These are phyloP conservation scores for Galeopterus variegatus DNA, from an alignment of 2,113 vertebrate genomes.

Conservation along the genomic window DNA sequence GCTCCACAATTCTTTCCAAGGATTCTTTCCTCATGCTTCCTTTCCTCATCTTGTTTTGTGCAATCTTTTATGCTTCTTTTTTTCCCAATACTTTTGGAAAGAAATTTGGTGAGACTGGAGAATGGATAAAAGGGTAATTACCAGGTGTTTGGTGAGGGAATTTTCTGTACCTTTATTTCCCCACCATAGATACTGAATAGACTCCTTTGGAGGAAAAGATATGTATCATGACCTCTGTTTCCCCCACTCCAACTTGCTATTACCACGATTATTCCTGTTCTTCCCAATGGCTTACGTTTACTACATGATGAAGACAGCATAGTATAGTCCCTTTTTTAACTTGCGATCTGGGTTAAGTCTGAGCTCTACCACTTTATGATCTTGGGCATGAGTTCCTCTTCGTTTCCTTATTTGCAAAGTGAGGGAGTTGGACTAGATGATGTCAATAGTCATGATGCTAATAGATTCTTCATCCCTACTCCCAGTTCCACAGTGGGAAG, in stretches of 20 bases:
- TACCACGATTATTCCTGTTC: neutral
- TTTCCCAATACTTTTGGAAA: slow-evolving; percentile 20
- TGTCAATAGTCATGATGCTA: slow-evolving; percentile 4
- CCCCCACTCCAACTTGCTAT: neutral
- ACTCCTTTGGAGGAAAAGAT: slow-evolving; percentile 32
- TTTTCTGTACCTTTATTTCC: neutral
- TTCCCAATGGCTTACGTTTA: neutral
- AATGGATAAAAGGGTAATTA: slow-evolving; percentile 33
- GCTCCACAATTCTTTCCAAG: neutral
- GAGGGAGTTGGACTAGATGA: slow-evolving; percentile 8
- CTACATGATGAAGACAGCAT: neutral
- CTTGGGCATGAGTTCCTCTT: neutral
- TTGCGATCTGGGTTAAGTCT: slow-evolving; percentile 2
- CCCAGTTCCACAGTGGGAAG: slow-evolving; percentile 60
- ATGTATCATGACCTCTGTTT: slow-evolving; percentile 18
- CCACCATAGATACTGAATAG: neutral
- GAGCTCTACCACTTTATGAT: neutral
- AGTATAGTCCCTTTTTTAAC: neutral
- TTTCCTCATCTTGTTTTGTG: slow-evolving; percentile 33
- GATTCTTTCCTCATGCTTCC: neutral
- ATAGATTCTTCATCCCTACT: slow-evolving; percentile 47
- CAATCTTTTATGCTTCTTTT: neutral
- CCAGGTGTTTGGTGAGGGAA: slow-evolving; percentile 14
- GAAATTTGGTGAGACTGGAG: neutral
- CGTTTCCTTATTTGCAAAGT: slow-evolving; percentile 39